Evolutionary conservation across 2,888 invertebrate species (phyloP).

Genomic region (Willowsia nigromaculata): DNA sequence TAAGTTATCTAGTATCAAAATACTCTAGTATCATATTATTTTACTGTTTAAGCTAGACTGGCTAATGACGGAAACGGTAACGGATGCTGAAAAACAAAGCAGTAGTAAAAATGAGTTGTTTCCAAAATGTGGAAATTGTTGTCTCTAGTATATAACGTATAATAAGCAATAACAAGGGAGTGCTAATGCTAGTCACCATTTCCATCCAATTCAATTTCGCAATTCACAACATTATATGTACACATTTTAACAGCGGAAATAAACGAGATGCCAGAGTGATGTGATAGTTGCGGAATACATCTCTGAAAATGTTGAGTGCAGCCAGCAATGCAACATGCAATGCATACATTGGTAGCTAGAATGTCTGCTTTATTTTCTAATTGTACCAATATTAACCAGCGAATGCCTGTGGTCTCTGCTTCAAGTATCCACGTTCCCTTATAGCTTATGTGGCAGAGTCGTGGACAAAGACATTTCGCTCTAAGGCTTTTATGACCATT

Average conservation of each 20-base stretch:
- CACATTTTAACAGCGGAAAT: background rate
- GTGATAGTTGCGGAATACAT: background rate
- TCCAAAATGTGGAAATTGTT: background rate
- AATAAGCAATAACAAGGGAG: slow-evolving; percentile 20
- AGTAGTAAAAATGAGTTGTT: background rate
- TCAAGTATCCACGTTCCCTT: background rate
- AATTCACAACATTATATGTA: background rate
- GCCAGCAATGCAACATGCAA: slow-evolving; percentile 24
- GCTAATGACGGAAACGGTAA: background rate
- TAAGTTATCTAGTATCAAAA: too few species aligned
- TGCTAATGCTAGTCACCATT: background rate
- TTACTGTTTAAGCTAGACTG: background rate
- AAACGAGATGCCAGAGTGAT: slow-evolving; percentile 1
- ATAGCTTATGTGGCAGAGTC: background rate
- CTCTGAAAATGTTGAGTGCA: background rate
- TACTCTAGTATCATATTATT: background rate
- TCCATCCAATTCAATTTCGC: slow-evolving; percentile 37
- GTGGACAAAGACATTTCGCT: slow-evolving; percentile 61
- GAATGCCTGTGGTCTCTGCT: background rate
- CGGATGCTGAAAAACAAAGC: background rate
- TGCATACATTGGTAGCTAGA: background rate
- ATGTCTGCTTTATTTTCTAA: background rate
- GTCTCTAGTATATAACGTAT: background rate
- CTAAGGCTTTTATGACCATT: slow-evolving; percentile 51
- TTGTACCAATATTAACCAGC: background rate